Base-by-base conservation (phyloP, 1,140 invertebrate species). In the Arctopsyche grandis region DNA sequence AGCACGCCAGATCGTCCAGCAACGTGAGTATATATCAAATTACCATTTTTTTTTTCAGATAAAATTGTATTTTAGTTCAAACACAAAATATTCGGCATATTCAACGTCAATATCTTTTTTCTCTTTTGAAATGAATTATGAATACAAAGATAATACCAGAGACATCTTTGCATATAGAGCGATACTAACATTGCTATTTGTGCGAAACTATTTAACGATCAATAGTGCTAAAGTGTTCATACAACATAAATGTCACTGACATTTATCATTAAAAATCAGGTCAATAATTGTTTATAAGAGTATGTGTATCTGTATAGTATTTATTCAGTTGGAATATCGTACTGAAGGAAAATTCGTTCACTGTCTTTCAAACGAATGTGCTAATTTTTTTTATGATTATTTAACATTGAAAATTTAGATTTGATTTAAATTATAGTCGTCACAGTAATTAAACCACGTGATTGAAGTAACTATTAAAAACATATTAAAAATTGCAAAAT, bases 21-120 rank as follows among this genome's bases (percentile, higher is more conserved):
- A 82, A 77, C 58, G 81, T 82, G 48, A 82, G 81, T 82, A 76
- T 44, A 56, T 56, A 56, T 74, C 44, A 4, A 56, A 26, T 74
- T 52, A 9, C 14, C 26, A 29, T 66, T 66, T 66, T 24, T 60
- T 60, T 66, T 66, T 66, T 66, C 60, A 58, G 21, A 1, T 58
- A 38, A 38, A 52, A 19, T 69, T 29, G 29, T 60, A 60, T 60
- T n/a, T 19, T 19, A 52, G 48, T 14, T 12, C 48, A 52, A 52
- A 14, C 48, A 52, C 16, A 16, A 52, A 16, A 1, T 1, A 38
- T 1, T 38, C 7, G 29, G 7, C 29, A 38, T 4, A 38, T 38
- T 38, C 29, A 7, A 38, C 29, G 29, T 38, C 29, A 4, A 4
- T 38, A 1, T 38, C 29, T 38, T 38, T 38, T 38, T 38, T 1